Base-by-base conservation (phyloP, 2,113 vertebrate genomes). In the Mastomys natalensis region DNA sequence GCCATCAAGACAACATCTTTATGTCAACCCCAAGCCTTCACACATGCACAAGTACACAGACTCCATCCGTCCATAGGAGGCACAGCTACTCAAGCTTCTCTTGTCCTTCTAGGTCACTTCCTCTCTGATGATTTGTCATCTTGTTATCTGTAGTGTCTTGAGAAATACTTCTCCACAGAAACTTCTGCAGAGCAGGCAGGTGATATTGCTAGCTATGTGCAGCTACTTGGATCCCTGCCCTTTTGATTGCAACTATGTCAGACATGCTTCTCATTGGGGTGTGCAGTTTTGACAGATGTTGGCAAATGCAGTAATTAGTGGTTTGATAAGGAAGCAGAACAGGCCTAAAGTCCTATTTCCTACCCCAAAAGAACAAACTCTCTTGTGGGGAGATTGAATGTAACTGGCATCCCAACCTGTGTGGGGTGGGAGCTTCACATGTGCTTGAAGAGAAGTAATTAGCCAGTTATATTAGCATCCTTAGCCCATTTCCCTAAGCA, bases 351-450 rank as follows among this genome's bases (percentile, higher is more conserved):
- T 55, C 53, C 0, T 2, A 19, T 62, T 96, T 92, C 48, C 89
- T 48, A 70, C 58, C 48, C 89, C 66, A 88, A 53, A 88, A 70
- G 62, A 95, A 93, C 43, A 85, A 96, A 93, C 89, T 90, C 0
- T 45, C 37, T 55, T 53, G 87, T 89, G 21, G 55, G 37, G 80
- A 58, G 80, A 72, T n/a, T 48, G 40, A 92, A 48, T 48, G 21
- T 73, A 55, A 64, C 81, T 96, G 70, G 87, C 17, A 64, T 40
- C 43, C 51, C 51, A 96, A 53, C 24, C 34, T 73, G 19, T 37
- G 26, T 53, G 60, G 53, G 60, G 68, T 2, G 51, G 89, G 11
- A 43, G n/a, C 88, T 90, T 62, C 45, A 62, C 11, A 22, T 55
- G 43, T 60, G 24, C 51, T 77, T 93, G 78, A 72, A 64, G 66